These are phyloP conservation scores for Harpagifer antarcticus DNA, from an alignment of 2,797 vertebrate genomes.

Conservation along the genomic window DNA sequence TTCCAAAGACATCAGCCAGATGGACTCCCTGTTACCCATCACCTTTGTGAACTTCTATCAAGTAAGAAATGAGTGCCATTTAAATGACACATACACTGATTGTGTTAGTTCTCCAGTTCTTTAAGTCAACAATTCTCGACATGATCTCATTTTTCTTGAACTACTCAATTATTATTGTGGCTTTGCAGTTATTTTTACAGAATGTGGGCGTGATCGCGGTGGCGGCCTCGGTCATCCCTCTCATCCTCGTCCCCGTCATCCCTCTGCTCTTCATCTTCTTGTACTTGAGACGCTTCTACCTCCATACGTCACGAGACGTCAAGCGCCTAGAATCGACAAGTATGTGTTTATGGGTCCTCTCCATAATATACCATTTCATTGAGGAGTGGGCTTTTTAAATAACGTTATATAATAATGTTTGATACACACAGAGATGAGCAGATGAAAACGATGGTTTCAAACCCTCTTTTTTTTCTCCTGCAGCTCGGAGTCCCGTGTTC, in stretches of 20 bases:
- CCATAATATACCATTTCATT: too few species aligned
- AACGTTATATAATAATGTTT: too few species aligned
- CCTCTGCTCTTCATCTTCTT: conserved; percentile 87
- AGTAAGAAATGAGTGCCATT: conserved; percentile 70
- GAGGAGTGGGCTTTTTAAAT: not conserved
- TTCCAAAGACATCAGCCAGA: conserved; percentile 91
- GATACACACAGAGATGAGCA: too few species aligned
- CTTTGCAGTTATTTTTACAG: conserved; percentile 52
- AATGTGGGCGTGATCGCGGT: conserved; percentile 84
- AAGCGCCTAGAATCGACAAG: conserved; percentile 91
- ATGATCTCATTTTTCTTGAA: not conserved
- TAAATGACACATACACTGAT: not conserved
- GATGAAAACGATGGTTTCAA: too few species aligned
- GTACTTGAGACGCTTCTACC: conserved; percentile 86
- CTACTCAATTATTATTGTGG: not conserved
- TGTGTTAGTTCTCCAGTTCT: not conserved
- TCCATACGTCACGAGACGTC: conserved; percentile 88
- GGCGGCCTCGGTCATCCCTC: conserved; percentile 89
- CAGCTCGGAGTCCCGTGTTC: conserved; percentile 92
- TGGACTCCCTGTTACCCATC: conserved; percentile 90
- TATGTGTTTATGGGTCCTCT: conserved; percentile 31
- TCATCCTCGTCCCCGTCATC: conserved; percentile 87
- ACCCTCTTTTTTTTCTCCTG: not conserved
- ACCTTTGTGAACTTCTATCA: conserved; percentile 90
- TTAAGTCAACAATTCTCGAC: not conserved